phyloP scores from a whole-genome alignment of 2,113 vertebrate species.

The Psophia crepitans region DNA sequence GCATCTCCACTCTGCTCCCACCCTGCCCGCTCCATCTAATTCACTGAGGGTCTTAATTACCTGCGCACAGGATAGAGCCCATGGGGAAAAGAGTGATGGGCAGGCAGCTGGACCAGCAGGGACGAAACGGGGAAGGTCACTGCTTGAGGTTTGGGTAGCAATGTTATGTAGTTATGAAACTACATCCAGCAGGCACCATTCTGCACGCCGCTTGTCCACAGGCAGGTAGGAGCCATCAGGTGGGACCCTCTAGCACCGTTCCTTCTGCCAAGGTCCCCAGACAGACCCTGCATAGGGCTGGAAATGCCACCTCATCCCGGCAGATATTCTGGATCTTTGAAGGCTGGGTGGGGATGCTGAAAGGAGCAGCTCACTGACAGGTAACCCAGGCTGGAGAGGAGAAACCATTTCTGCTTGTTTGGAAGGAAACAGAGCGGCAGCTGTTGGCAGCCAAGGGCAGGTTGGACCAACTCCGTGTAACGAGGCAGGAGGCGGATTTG shows the following conservation, averaged over 20 bases:
- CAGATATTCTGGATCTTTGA: neutral
- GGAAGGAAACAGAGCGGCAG: neutral
- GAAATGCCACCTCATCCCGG: neutral
- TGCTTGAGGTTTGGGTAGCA: neutral
- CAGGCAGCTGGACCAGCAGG: neutral
- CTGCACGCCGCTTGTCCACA: fast-evolving
- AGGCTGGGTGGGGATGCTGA: neutral
- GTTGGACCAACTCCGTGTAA: neutral
- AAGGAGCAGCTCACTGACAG: neutral
- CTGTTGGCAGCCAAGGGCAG: neutral
- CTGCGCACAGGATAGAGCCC: neutral
- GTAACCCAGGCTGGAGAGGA: neutral
- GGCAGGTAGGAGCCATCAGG: neutral
- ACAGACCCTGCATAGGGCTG: neutral
- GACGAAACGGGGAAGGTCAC: neutral
- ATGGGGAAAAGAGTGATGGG: neutral
- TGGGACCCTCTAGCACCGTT: neutral
- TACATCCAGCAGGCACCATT: neutral
- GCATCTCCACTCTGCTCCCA: fast-evolving
- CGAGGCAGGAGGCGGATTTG: neutral
- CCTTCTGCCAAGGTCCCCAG: neutral
- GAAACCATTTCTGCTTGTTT: neutral
- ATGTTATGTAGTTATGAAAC: neutral
- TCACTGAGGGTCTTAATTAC: neutral
- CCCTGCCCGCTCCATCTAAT: neutral